Conservation (phyloP, 2,888 invertebrate species). For the Abrostola triplasia region DNA sequence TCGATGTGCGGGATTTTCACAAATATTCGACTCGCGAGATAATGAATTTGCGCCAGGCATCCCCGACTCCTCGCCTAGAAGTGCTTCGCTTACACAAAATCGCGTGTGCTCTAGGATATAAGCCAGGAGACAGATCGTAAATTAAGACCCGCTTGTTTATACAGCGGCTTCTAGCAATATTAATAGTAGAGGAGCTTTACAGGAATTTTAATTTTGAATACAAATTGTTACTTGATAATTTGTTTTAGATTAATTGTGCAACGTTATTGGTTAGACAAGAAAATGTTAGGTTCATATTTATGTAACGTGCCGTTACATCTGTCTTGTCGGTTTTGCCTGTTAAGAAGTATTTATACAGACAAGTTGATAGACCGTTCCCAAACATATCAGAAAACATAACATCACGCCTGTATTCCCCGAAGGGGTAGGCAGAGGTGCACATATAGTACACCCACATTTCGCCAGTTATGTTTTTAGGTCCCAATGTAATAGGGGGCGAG, state of each 20-base stretch:
- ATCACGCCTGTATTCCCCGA: no score
- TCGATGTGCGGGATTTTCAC: constrained; percentile 28
- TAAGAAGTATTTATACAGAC: no score
- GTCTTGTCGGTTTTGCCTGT: no score
- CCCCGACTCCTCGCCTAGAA: constrained; percentile 42
- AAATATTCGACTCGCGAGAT: constrained; percentile 37
- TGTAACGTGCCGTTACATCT: no score
- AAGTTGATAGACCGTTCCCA: no score
- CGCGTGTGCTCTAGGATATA: constrained; percentile 47
- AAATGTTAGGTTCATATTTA: background rate
- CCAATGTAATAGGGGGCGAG: no score
- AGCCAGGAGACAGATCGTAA: constrained; percentile 50
- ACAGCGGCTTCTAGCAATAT: constrained; percentile 27
- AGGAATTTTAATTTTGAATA: constrained; percentile 15
- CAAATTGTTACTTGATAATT: constrained; percentile 8
- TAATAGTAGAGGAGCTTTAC: constrained; percentile 27
- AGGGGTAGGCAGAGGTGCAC: no score
- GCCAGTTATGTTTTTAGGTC: no score
- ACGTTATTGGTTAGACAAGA: background rate
- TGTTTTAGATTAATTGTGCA: background rate
- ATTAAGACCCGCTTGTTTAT: constrained; percentile 48
- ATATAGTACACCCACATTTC: no score
- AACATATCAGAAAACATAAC: no score
- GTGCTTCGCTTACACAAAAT: constrained; percentile 45
- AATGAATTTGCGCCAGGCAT: constrained; percentile 48